Evolutionary conservation across 2,113 vertebrate genomes (phyloP).

Genomic region (Rhea pennata): DNA sequence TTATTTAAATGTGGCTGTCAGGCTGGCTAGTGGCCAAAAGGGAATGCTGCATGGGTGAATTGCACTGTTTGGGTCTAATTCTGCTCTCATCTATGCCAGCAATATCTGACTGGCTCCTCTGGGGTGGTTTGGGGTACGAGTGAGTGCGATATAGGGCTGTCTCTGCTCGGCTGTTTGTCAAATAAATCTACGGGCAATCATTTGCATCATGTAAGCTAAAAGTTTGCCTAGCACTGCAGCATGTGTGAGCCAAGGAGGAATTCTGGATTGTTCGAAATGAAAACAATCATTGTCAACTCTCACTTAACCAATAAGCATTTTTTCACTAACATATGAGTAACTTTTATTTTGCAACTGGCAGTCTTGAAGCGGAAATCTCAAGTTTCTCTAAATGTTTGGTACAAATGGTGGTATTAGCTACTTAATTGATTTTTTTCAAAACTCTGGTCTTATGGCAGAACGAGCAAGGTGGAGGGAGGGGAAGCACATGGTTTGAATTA

Average conservation of each 20-base stretch:
- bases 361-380: neutral
- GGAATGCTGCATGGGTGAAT: neutral
- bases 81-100: constrained; percentile 22
- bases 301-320: constrained; percentile 2
- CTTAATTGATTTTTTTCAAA: constrained; percentile 3
- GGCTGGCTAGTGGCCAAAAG: constrained; percentile 11
- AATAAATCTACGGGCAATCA: neutral
- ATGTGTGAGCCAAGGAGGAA: neutral
- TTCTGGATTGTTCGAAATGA: neutral
- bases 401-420: constrained; percentile 8
- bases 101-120: constrained; percentile 7
- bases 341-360: neutral
- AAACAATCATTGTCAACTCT: neutral
- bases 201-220: constrained; percentile 37
- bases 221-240: neutral
- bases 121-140: constrained; percentile 50
- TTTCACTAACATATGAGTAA: neutral
- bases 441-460: neutral
- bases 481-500: constrained; percentile 47
- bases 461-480: neutral
- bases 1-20: constrained; percentile 33
- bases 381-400: constrained; percentile 31
- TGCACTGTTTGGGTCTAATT: constrained; percentile 26
- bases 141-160: constrained; percentile 43
- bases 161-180: constrained; percentile 15